phyloP scores from a whole-genome alignment of 2,888 invertebrate genomes.

The Aquatica leii region DNA sequence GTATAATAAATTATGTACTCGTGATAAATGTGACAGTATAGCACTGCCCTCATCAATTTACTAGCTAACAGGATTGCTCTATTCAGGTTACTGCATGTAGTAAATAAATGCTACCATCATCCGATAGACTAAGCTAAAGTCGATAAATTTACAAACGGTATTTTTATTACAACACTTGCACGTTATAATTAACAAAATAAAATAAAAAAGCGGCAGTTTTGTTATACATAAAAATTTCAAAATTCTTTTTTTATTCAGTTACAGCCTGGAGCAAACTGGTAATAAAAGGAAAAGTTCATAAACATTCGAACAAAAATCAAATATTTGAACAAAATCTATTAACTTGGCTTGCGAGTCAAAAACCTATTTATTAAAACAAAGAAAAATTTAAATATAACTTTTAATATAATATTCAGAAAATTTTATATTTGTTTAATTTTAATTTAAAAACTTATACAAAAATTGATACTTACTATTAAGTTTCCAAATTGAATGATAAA shows the following conservation, averaged over 20 bases:
- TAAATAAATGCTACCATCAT: conserved; percentile 25
- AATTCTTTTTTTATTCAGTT: neutral
- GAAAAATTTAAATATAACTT: neutral
- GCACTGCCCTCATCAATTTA: conserved; percentile 27
- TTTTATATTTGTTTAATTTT: neutral
- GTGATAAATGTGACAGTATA: conserved; percentile 22
- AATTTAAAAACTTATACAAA: no score
- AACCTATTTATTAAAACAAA: no score
- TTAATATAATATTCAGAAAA: neutral
- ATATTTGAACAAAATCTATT: no score
- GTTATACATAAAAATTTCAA: neutral
- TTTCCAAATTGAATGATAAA: neutral
- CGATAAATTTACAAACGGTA: conserved; percentile 17
- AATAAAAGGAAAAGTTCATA: no score
- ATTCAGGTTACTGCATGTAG: conserved; percentile 22
- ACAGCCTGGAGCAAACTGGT: no score
- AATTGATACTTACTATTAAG: no score
- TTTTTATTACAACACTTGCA: conserved; percentile 13
- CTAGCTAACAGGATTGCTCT: conserved; percentile 24
- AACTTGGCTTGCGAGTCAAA: no score
- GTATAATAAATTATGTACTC: conserved; percentile 26
- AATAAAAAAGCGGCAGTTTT: neutral
- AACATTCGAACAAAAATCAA: no score
- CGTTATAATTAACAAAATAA: neutral
- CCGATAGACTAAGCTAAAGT: conserved; percentile 18